A percentile compares a stretch with the other conserved stretches of the same genome.
phyloP scores from a whole-genome alignment of 2,888 invertebrate genomes.

The Callinectes sapidus region DNA sequence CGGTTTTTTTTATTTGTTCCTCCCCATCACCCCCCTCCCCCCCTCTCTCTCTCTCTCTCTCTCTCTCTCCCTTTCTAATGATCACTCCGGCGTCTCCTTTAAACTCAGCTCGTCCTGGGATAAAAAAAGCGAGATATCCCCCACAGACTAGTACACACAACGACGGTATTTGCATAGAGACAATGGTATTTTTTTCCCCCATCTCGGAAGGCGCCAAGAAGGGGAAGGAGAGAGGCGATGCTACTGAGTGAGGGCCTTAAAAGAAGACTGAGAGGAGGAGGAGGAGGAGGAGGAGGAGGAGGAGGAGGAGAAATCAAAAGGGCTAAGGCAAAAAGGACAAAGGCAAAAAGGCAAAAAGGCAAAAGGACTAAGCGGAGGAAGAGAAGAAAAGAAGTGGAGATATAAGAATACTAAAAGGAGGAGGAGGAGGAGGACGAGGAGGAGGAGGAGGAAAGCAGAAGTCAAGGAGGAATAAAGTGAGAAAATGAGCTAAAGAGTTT shows the following conservation, averaged over 20 bases:
- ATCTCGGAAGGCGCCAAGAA: not conserved
- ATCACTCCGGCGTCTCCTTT: no score
- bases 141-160: not conserved
- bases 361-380: no score
- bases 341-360: no score
- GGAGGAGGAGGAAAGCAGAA: not conserved
- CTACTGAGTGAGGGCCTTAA: not conserved
- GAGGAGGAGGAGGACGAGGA: not conserved
- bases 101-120: not conserved
- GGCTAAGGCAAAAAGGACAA: not conserved
- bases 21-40: no score
- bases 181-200: not conserved
- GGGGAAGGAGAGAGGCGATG: not conserved
- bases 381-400: no score
- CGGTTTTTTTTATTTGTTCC: no score
- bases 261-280: not conserved
- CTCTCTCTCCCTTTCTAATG: not conserved
- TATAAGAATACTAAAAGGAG: not conserved
- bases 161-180: not conserved
- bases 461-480: not conserved
- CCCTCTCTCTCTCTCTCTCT: not conserved
- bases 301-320: not conserved
- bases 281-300: not conserved
- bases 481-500: not conserved
- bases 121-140: not conserved